Evolutionary conservation across 2,888 invertebrate species (phyloP), one percentile per base, ranked within the genome.

Genomic region (Resseliella maxima): DNA sequence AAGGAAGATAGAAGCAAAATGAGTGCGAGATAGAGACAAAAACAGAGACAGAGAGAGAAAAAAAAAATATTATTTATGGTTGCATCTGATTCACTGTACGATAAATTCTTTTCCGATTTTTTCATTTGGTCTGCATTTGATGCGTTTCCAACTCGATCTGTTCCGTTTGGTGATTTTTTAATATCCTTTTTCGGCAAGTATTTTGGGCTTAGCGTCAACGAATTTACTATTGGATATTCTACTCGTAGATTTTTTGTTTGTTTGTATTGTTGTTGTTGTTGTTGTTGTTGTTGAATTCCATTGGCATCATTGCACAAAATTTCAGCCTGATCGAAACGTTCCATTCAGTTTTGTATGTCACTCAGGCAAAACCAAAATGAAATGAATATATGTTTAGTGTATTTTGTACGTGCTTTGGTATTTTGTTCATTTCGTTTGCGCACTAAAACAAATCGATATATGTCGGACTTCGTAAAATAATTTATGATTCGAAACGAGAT

Each of bases 401-500:
- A 15, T 72, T 27, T 72, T 18, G 12, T 35, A 50, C 46, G 46
- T 50, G 46, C 46, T 50, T 18, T 50, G 46, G 46, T 18, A 50
- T 50, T 50, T 50, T 18, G 46, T 50, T 50, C 46, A 24, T 59
- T 59, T 24, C n/a, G 59, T 24, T 59, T n/a, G 5, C 59, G 24
- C 46, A 50, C 5, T 59, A 3, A 15, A 59, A 59, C 24, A 24
- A 59, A 59, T 59, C 59, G 59, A 59, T 59, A 59, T 59, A 3
- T 50, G 46, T 50, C 46, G 46, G 46, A 24, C 24, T 24, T 5
- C 2, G 3, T 24, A 24, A 59, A 24, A 59, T 59, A 59, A 59
- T 59, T 59, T 59, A 59, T 59, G 59, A 59, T 59, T 59, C 59
- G 6, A 59, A 59, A 59, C 59, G 59, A 59, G 59, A 59, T 59